Evolutionary conservation across 2,797 vertebrate species (phyloP), one percentile per base, ranked within the genome.

Genomic region (Acipenser transmontanus): DNA sequence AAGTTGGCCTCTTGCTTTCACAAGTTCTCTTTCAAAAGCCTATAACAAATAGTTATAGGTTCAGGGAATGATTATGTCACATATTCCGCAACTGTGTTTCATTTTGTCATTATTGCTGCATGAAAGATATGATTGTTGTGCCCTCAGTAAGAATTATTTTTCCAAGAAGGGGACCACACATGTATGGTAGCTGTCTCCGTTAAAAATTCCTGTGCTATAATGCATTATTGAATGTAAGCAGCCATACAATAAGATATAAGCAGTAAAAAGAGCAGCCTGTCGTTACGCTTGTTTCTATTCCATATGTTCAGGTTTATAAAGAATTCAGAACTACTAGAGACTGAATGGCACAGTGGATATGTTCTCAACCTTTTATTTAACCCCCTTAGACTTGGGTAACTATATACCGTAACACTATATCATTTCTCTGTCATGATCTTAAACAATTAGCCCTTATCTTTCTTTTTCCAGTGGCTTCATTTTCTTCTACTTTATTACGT

Each of bases 251-350:
- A 63, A 49, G 34, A 34, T 63, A 34, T 54, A 34, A 34, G 61
- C 9, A 60, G 59, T 5, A 60, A 7, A 60, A 17, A 60, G 14
- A 7, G 34, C 14, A 49, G 47, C 10, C 20, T 56, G 59, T 49
- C 6, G 61, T 69, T 63, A 62, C 51, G 64, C 49, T 71, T 56
- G 50, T 49, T 67, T 59, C 50, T 7, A 47, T 48, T 9, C 47
- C 57, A 54, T 52, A 68, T 56, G 47, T 61, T 63, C 12, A 2
- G 10, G 61, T 66, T 70, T 67, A 60, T 7, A 48, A 48, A 61
- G 47, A 59, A 51, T 60, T 12, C 4, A 50, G 48, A 50, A 62
- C 51, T 60, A 48, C 64, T 10, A 63, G 6, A 63, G 61, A 14
- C n/a, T 47, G 49, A 47, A 20, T 17, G 20, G 49, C 48, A 13